Percentiles rank a stretch among this genome's conserved stretches.
Evolutionary conservation across 2,888 invertebrate species (phyloP).

Genomic region (Thecophora atra): DNA sequence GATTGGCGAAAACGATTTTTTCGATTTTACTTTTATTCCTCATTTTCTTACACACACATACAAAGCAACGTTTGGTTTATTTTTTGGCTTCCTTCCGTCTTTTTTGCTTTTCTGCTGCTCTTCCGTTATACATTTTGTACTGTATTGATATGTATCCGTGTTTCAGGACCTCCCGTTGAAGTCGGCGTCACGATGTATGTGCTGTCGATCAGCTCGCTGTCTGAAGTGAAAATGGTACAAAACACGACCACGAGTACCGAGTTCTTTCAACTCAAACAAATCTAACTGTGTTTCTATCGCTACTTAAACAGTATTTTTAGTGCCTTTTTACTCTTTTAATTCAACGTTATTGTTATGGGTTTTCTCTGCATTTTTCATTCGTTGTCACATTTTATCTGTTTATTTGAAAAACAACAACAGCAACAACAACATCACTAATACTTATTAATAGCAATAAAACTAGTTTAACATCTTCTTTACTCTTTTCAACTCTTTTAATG

Average conservation of each 20-base stretch:
- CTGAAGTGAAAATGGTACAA: constrained; percentile 97
- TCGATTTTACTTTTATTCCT: neutral
- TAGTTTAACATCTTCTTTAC: neutral
- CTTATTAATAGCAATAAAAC: no score
- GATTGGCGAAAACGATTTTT: neutral
- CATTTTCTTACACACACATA: neutral
- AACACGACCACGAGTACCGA: constrained; percentile 61
- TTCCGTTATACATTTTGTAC: constrained; percentile 22
- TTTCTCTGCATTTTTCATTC: constrained; percentile 30
- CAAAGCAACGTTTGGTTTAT: no score
- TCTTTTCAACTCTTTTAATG: neutral
- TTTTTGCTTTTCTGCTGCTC: neutral
- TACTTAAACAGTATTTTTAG: constrained; percentile 9
- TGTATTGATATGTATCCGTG: constrained; percentile 55
- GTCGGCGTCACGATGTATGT: constrained; percentile 98
- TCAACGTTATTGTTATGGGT: constrained; percentile 18
- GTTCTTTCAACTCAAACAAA: constrained; percentile 37
- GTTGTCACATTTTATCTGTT: constrained; percentile 21
- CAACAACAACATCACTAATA: no score
- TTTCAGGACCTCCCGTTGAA: constrained; percentile 96
- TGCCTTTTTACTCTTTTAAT: constrained; percentile 15
- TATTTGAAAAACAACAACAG: no score
- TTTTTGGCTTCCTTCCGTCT: constrained; percentile 8
- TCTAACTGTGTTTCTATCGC: constrained; percentile 27
- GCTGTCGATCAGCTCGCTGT: constrained; percentile 97